A percentile compares a stretch with the other conserved stretches of the same genome.
phyloP scores from a whole-genome alignment of 2,113 vertebrate genomes.

The Neodon shergylaensis region DNA sequence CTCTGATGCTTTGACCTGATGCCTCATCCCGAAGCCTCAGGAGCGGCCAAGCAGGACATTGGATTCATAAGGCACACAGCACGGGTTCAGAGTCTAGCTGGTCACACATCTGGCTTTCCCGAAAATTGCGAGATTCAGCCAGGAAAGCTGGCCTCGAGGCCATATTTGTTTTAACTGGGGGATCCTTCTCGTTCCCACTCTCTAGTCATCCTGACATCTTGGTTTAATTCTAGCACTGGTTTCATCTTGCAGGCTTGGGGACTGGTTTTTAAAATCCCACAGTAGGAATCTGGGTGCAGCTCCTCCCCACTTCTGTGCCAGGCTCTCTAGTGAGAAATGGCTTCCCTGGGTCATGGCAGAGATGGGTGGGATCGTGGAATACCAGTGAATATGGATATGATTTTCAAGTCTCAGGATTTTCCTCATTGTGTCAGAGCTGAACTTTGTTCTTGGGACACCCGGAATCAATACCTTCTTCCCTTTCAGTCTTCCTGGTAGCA shows the following conservation, averaged over 20 bases:
- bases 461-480: neutral
- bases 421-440: conserved; percentile 39
- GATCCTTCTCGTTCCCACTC: neutral
- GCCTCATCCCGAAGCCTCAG: neutral
- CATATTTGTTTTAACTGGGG: conserved; percentile 12
- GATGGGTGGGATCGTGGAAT: conserved; percentile 52
- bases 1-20: neutral
- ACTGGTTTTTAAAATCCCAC: neutral
- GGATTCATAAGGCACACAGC: conserved; percentile 48
- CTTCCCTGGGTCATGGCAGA: conserved; percentile 33
- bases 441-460: conserved; percentile 49
- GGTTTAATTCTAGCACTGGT: conserved; percentile 53
- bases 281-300: neutral
- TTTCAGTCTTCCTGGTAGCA: conserved; percentile 59
- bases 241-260: conserved; percentile 45
- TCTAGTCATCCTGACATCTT: conserved; percentile 19
- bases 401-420: conserved; percentile 53
- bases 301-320: conserved; percentile 17
- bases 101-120: conserved; percentile 18
- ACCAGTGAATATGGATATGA: conserved; percentile 57
- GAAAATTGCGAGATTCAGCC: conserved; percentile 21
- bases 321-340: conserved; percentile 71
- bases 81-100: conserved; percentile 16
- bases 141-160: conserved; percentile 42
- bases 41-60: neutral